Conservation (phyloP, 64 coral and sea anemone genomes). For the Pachyseris speciosa region DNA sequence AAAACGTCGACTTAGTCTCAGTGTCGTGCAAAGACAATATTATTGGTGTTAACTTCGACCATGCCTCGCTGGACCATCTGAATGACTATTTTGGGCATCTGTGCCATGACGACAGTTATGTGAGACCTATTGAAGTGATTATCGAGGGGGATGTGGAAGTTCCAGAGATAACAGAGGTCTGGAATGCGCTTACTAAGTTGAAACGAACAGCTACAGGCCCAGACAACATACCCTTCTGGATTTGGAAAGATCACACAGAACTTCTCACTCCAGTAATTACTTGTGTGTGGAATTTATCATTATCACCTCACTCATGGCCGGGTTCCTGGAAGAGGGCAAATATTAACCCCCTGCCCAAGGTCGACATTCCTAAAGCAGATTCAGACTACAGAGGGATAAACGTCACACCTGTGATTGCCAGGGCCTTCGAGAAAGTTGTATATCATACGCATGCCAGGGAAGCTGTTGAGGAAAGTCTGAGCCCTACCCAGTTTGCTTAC, state of each 20-base stretch:
- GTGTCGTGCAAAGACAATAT: conserved; percentile 40
- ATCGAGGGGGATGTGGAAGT: conserved; percentile 32
- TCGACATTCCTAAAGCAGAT: conserved; percentile 21
- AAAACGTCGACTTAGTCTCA: conserved; percentile 55
- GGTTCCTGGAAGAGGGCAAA: conserved; percentile 13
- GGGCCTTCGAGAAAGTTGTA: conserved; percentile 41
- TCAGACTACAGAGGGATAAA: conserved; percentile 55
- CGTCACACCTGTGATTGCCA: conserved; percentile 58
- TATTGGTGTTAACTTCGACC: conserved; percentile 59
- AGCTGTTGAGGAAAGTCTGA: background rate
- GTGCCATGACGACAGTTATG: conserved; percentile 40
- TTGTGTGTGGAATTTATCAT: conserved; percentile 36
- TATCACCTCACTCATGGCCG: conserved; percentile 41
- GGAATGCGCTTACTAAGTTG: conserved; percentile 34
- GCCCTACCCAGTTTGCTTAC: conserved; percentile 37
- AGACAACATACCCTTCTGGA: conserved; percentile 18
- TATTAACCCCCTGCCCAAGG: conserved; percentile 52
- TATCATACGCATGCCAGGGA: background rate
- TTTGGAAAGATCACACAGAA: conserved; percentile 40
- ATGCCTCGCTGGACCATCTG: conserved; percentile 41
- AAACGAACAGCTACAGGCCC: conserved; percentile 66
- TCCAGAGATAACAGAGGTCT: conserved; percentile 8
- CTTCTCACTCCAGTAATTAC: conserved; percentile 4
- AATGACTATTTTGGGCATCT: conserved; percentile 57
- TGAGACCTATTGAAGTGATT: background rate